Conservation (phyloP, 1,140 invertebrate species). For the Forficula auricularia region DNA sequence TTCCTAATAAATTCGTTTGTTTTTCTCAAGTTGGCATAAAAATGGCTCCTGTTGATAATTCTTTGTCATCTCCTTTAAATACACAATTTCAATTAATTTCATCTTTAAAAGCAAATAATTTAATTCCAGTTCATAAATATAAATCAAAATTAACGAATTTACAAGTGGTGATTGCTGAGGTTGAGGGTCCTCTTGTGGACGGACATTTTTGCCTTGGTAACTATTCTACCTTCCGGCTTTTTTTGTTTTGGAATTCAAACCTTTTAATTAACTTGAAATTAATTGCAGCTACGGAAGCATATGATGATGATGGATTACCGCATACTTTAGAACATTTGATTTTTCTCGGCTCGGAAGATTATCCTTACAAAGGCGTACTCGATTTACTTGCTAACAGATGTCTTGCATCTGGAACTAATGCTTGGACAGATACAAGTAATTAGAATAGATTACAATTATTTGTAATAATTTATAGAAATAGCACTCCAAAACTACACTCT, state of each 20-base stretch:
- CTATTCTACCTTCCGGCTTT: constrained; percentile 5
- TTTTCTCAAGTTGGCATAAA: no score
- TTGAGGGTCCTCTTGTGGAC: constrained; percentile 70
- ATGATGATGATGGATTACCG: constrained; percentile 79
- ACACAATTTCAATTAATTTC: constrained; percentile 40
- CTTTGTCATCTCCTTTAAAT: constrained; percentile 24
- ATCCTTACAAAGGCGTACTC: constrained; percentile 77
- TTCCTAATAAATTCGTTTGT: no score
- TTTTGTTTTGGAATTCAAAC: neutral
- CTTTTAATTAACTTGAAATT: neutral
- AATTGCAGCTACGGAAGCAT: constrained; percentile 82
- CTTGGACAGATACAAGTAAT: no score
- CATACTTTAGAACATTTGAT: constrained; percentile 85
- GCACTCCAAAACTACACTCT: no score
- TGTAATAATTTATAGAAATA: no score
- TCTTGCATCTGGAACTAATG: constrained; percentile 78
- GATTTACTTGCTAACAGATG: constrained; percentile 78
- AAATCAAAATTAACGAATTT: constrained; percentile 59
- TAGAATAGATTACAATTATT: no score
- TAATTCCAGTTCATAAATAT: constrained; percentile 67
- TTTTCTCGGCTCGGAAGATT: constrained; percentile 76
- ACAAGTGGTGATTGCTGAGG: constrained; percentile 59
- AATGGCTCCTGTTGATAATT: constrained; percentile 34
- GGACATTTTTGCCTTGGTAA: constrained; percentile 73
- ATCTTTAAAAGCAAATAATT: constrained; percentile 42